phyloP scores from a whole-genome alignment of 2,797 vertebrate genomes.

The Acrocephalus scirpaceus region DNA sequence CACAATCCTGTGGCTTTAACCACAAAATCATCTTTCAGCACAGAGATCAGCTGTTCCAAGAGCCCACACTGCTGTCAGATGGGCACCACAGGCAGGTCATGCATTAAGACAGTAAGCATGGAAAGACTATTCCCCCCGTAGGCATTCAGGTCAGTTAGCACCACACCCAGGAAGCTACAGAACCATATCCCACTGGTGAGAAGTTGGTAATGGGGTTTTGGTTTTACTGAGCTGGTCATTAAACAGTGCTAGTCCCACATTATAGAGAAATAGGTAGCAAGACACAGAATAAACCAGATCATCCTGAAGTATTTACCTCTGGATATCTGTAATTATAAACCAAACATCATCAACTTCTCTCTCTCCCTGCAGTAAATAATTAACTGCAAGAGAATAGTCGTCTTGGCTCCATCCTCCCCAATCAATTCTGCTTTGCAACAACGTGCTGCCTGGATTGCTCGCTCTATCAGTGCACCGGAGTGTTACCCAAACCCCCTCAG shows the following conservation, averaged over 20 bases:
- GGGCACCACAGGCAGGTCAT: background rate
- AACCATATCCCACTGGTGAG: background rate
- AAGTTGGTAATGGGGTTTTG: background rate
- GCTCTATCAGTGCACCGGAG: background rate
- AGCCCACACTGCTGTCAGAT: background rate
- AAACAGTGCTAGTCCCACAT: background rate
- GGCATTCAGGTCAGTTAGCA: background rate
- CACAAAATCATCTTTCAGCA: background rate
- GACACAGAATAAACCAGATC: background rate
- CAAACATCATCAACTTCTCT: background rate
- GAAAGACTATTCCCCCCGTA: background rate
- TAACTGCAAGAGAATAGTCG: conserved; percentile 24
- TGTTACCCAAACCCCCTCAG: background rate
- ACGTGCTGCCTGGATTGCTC: background rate
- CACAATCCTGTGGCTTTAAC: background rate
- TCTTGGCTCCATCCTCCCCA: background rate
- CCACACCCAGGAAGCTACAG: background rate
- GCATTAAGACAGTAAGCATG: background rate
- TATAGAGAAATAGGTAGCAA: background rate
- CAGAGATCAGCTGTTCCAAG: background rate
- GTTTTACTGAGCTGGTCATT: background rate
- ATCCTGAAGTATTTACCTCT: background rate
- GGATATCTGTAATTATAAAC: conserved; percentile 1
- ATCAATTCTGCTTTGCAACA: background rate
- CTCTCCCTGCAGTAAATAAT: conserved; percentile 37